Conservation (phyloP, 1,140 invertebrate species). For the Rhysida immarginata region DNA sequence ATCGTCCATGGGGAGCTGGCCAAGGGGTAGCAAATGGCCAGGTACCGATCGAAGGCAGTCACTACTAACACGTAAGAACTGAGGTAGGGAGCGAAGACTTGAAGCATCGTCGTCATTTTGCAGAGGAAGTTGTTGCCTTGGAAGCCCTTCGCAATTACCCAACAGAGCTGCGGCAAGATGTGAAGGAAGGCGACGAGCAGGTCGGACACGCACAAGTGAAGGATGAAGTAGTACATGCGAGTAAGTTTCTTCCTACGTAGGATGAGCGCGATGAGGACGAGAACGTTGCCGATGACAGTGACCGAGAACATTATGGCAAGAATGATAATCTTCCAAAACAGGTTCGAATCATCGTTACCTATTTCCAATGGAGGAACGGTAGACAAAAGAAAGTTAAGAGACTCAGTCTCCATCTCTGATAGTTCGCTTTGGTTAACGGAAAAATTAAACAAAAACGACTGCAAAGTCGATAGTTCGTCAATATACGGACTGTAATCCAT, state of each 20-base stretch:
- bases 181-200: conserved; percentile 52
- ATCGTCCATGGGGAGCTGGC: conserved; percentile 12
- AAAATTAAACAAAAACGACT: too few species aligned
- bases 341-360: too few species aligned
- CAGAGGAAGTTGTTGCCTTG: conserved; percentile 47
- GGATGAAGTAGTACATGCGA: conserved; percentile 56
- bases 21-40: conserved; percentile 41
- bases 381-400: too few species aligned
- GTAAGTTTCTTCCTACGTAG: conserved; percentile 39
- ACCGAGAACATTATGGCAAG: conserved; percentile 44
- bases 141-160: conserved; percentile 48
- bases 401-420: too few species aligned
- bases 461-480: too few species aligned
- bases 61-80: conserved; percentile 48
- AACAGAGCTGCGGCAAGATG: conserved; percentile 52
- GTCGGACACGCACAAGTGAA: conserved; percentile 54
- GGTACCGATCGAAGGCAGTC: conserved; percentile 48
- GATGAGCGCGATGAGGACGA: conserved; percentile 35
- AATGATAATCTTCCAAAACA: conserved; percentile 46
- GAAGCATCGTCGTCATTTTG: conserved; percentile 34
- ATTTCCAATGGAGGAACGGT: too few species aligned
- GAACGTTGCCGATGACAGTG: conserved; percentile 46
- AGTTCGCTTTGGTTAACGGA: too few species aligned
- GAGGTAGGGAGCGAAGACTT: conserved; percentile 47
- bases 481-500: too few species aligned